phyloP scores from a whole-genome alignment of 92 coral and sea anemone genomes.

The Pocillopora grandis region DNA sequence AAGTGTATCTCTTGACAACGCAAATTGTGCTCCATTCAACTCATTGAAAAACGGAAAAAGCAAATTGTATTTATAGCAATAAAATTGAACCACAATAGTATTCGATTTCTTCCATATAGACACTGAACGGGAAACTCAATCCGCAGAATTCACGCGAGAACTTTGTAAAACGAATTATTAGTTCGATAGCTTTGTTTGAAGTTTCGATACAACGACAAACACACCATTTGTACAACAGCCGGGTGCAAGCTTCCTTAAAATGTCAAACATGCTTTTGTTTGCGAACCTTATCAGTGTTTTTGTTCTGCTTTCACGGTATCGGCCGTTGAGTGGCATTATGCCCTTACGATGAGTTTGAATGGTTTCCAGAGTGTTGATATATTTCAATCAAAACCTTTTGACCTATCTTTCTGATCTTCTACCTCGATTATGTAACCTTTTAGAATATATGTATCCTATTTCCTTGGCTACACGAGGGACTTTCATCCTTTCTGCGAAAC shows the following conservation, averaged over 20 bases:
- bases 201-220: not conserved
- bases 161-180: not conserved
- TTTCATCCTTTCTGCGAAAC: too few relatives aligned
- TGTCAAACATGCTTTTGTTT: not conserved
- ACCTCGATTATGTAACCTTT: too few relatives aligned
- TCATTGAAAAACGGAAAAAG: not conserved
- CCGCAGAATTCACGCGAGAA: not conserved
- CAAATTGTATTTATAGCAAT: not conserved
- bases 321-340: not conserved
- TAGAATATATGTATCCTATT: too few relatives aligned
- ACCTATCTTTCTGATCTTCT: too few relatives aligned
- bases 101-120: not conserved
- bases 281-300: not conserved
- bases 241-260: not conserved
- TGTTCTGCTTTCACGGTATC: not conserved
- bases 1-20: conserved; percentile 2
- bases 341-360: not conserved
- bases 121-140: not conserved
- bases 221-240: not conserved
- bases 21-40: not conserved
- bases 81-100: not conserved
- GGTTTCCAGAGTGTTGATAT: not conserved
- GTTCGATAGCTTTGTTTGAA: not conserved
- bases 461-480: too few relatives aligned
- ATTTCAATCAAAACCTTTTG: too few relatives aligned